Evolutionary conservation across 2,888 invertebrate genomes (phyloP).

Genomic region (Philonicus albiceps): DNA sequence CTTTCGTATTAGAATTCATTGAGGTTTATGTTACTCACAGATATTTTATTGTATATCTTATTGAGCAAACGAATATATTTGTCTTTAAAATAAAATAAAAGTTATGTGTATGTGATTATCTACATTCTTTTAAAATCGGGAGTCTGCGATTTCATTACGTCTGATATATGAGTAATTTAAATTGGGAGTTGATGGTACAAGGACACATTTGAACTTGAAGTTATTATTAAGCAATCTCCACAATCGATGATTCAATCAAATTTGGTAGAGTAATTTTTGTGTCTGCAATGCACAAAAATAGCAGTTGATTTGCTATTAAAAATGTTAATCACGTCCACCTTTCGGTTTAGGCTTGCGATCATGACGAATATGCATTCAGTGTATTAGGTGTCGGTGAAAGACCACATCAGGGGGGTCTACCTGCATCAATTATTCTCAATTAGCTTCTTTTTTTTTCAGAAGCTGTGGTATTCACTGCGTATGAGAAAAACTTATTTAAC

Average conservation of each 20-base stretch:
- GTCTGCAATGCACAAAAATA: neutral
- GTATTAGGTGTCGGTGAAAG: neutral
- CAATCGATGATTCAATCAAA: neutral
- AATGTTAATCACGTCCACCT: neutral
- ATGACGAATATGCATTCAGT: neutral
- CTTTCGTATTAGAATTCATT: neutral
- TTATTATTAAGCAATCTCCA: neutral
- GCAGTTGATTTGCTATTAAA: neutral
- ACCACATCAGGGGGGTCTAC: neutral
- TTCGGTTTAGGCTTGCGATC: neutral
- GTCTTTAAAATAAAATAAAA: neutral
- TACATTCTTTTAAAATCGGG: neutral
- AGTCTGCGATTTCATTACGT: neutral
- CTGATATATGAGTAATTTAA: neutral
- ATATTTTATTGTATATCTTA: neutral
- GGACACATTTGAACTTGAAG: neutral
- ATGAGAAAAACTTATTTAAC: neutral
- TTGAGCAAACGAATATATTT: neutral
- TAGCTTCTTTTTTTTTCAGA: neutral
- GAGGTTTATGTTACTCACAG: neutral
- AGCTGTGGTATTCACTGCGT: neutral
- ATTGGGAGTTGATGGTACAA: neutral
- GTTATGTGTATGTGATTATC: neutral
- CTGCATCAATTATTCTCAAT: neutral
- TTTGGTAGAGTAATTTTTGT: neutral